These are phyloP conservation scores for Rhynchonycteris naso DNA, from an alignment of 2,797 vertebrate genomes.

Conservation along the genomic window DNA sequence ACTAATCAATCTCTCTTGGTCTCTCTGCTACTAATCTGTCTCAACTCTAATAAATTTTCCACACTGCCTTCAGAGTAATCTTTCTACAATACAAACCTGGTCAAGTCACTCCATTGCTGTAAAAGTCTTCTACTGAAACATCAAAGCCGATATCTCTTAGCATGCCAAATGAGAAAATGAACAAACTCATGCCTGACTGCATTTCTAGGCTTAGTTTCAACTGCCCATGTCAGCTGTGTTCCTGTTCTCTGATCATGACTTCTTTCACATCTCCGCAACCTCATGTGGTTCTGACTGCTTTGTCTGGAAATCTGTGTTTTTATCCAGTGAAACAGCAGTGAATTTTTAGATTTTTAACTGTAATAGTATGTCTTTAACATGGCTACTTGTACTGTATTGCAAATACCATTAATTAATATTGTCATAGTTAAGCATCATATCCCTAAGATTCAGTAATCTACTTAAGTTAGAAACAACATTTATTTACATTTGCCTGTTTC, in stretches of 20 bases:
- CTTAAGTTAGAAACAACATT: not conserved
- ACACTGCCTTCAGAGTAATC: not conserved
- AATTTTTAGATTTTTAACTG: conserved; percentile 21
- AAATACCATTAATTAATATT: not conserved
- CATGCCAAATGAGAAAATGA: not conserved
- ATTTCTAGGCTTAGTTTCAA: not conserved
- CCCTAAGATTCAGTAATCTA: not conserved
- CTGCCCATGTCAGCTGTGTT: not conserved
- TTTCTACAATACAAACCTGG: not conserved
- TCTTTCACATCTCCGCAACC: not conserved
- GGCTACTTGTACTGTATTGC: not conserved
- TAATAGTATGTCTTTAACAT: not conserved
- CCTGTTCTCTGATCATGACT: not conserved
- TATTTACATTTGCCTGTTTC: not conserved
- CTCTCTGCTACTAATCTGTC: not conserved
- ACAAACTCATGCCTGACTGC: not conserved
- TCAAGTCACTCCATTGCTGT: not conserved
- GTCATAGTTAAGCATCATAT: not conserved
- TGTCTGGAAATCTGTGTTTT: not conserved
- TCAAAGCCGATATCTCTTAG: not conserved
- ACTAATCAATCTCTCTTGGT: not conserved
- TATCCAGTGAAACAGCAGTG: not conserved
- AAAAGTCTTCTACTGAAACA: not conserved
- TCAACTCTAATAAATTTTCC: conserved; percentile 33
- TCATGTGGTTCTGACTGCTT: not conserved